phyloP scores from a whole-genome alignment of 2,113 vertebrate species.

The Pelecanus crispus region DNA sequence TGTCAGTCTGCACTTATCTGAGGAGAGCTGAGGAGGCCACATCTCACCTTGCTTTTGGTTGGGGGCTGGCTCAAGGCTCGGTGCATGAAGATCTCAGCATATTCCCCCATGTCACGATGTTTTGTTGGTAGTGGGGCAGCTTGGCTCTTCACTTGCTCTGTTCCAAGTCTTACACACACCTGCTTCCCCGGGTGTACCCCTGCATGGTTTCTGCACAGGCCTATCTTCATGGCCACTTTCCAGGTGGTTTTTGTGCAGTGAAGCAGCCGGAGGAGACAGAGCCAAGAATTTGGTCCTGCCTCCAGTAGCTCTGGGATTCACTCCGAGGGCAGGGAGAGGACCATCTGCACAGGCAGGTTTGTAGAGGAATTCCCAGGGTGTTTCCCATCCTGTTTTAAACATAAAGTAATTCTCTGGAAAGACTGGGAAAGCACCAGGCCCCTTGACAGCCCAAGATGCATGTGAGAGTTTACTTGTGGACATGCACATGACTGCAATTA shows the following conservation, averaged over 20 bases:
- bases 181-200: not conserved
- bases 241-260: conserved; percentile 37
- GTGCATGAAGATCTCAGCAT: too few relatives aligned
- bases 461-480: not conserved
- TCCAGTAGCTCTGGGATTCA: conserved; percentile 40
- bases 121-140: not conserved
- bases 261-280: not conserved
- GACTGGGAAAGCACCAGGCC: conserved; percentile 3
- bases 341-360: conserved; percentile 49
- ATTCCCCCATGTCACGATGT: accelerated
- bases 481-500: not conserved
- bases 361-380: conserved; percentile 53
- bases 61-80: not conserved
- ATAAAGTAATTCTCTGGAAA: conserved; percentile 9
- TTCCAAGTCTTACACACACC: not conserved
- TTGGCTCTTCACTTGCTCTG: not conserved
- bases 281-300: conserved; percentile 26
- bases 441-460: not conserved
- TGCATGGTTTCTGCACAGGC: not conserved
- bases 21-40: not conserved
- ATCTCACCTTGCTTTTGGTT: not conserved
- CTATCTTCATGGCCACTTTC: conserved; percentile 42
- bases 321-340: conserved; percentile 22
- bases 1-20: not conserved
- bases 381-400: conserved; percentile 38